Base-by-base conservation (phyloP, 1,140 invertebrate species). In the Pseudoatta argentina region DNA sequence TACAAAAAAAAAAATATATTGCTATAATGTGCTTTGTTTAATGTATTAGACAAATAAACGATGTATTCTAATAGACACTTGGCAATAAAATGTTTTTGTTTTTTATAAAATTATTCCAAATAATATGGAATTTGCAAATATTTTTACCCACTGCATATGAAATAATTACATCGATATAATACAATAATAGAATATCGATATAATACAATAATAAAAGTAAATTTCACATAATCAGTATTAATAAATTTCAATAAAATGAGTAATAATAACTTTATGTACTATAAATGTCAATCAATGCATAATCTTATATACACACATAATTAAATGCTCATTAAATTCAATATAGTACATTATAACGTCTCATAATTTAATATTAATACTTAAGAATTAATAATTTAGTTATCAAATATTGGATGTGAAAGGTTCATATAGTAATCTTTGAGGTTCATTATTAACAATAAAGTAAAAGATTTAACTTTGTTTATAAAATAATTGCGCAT, bases 81-180 rank as follows among this genome's bases (percentile, higher is more conserved):
- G 30, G 63, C 30, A 66, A 66, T 66, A n/a, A 39, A 39, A 66
- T 66, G n/a, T 66, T 66, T 66, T 30, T 66, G 63, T 30, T 66
- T 66, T 16, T 34, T 66, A 34, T 34, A 39, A 66, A 66, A 66
- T 66, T 66, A 66, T 66, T 66, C 18, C 63, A 66, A 66, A 66
- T 66, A 66, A 66, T 34, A 66, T 64, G 61, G 61, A 64, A 24
- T 39, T n/a, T 63, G 24, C 59, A 66, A 66, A 66, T 66, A 34
- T 34, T 66, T 66, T 66, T 66, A 66, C 30, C 39, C 63, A 66
- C 30, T 39, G 30, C 63, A 66, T 66, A n/a, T 39, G 8, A 3
- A 66, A 66, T 66, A 30, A 30, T 61, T 61, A 61, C 34, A 64
- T 8, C 61, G 39, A 66, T 34, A 34, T 30, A 66, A 66, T 39